These are phyloP conservation scores for Propithecus perrieri DNA, from an alignment of 2,797 vertebrate species.

Conservation along the genomic window DNA sequence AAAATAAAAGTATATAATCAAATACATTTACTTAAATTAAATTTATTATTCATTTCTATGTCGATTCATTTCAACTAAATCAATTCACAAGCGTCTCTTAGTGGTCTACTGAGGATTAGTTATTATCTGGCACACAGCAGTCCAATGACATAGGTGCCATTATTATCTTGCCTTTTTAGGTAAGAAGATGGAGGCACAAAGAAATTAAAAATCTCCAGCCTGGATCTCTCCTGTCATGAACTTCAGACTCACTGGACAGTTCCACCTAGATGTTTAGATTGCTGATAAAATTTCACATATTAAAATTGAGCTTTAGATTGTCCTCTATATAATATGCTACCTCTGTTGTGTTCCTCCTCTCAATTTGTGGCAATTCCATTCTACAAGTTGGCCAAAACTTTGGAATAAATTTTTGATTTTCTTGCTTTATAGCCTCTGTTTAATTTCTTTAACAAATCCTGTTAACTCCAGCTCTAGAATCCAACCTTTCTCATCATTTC, in stretches of 20 bases:
- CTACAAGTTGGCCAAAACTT: background rate
- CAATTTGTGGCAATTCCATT: background rate
- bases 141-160: background rate
- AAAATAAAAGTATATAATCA: conserved; percentile 65
- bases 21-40: conserved; percentile 70
- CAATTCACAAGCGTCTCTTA: conserved; percentile 47
- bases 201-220: background rate
- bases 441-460: background rate
- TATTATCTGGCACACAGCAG: background rate
- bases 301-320: background rate
- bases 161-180: background rate
- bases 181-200: background rate
- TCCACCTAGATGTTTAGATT: background rate
- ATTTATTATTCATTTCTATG: conserved; percentile 70
- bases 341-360: background rate
- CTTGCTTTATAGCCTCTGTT: background rate
- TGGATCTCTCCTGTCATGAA: background rate
- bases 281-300: background rate
- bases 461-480: background rate
- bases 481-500: background rate
- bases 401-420: background rate
- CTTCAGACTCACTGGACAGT: background rate
- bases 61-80: conserved; percentile 63
- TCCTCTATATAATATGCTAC: background rate
- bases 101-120: background rate